These are phyloP conservation scores for Sarcophaga carnaria DNA, from an alignment of 2,888 invertebrate species.

Conservation along the genomic window DNA sequence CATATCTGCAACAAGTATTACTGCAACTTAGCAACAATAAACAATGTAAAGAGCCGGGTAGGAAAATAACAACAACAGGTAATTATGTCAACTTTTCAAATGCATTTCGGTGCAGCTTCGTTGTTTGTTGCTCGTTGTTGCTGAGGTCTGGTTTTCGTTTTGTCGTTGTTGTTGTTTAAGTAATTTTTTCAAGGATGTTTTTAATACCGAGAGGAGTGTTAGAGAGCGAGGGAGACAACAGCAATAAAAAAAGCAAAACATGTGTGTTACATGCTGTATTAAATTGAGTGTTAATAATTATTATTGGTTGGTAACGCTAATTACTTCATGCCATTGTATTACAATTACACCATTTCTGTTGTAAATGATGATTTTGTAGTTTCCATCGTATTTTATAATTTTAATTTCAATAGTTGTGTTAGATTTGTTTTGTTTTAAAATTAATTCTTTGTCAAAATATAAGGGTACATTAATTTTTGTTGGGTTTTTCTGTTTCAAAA, in stretches of 20 bases:
- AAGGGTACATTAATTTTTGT: too few relatives aligned
- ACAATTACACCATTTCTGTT: conserved; percentile 22
- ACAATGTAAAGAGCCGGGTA: conserved; percentile 50
- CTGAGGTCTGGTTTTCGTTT: background rate
- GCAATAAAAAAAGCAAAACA: conserved; percentile 14
- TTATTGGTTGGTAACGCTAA: conserved; percentile 43
- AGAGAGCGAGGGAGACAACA: background rate
- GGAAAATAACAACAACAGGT: conserved; percentile 57
- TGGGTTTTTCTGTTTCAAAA: too few relatives aligned
- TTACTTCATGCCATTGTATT: conserved; percentile 30
- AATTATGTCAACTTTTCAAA: conserved; percentile 67
- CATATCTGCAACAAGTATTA: conserved; percentile 11
- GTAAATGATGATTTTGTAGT: too few relatives aligned
- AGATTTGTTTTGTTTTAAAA: background rate
- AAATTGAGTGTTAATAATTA: conserved; percentile 55
- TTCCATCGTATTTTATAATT: too few relatives aligned
- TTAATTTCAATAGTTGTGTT: too few relatives aligned
- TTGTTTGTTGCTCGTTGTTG: conserved; percentile 24
- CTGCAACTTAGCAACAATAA: conserved; percentile 27
- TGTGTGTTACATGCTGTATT: conserved; percentile 22
- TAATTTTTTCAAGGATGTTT: conserved; percentile 55
- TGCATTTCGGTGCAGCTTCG: conserved; percentile 56
- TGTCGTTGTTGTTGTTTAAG: conserved; percentile 33
- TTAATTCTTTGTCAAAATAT: background rate
- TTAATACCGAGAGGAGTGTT: background rate